A percentile compares a stretch with the other conserved stretches of the same genome.
Conservation (phyloP, 2,888 invertebrate genomes). For the Drosophila diplacantha region DNA sequence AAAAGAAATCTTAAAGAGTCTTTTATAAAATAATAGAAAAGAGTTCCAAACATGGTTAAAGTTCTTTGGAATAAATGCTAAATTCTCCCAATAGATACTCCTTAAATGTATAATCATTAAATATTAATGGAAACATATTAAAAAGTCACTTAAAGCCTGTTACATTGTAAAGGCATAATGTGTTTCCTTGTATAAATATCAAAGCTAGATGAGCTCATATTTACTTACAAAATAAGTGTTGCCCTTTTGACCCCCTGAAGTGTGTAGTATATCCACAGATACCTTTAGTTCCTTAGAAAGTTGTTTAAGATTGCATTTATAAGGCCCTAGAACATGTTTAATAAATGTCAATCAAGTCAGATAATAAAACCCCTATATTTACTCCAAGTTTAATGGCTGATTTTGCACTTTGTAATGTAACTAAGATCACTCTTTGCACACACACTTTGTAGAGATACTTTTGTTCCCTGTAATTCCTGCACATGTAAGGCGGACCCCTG, state of each 20-base stretch:
- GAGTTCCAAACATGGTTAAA: neutral
- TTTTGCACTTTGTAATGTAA: slow-evolving; percentile 2
- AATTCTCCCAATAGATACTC: neutral
- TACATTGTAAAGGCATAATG: neutral
- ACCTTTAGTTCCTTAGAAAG: neutral
- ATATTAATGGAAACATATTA: neutral
- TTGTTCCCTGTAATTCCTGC: slow-evolving; percentile 58
- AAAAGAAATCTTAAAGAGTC: too few relatives aligned
- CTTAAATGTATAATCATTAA: neutral
- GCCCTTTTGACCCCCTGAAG: neutral
- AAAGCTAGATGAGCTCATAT: slow-evolving; percentile 8
- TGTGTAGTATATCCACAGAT: neutral
- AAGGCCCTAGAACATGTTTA: neutral
- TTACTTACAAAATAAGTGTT: neutral
- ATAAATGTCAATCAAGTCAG: neutral
- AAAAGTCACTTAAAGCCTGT: too few relatives aligned
- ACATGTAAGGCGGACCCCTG: slow-evolving; percentile 44
- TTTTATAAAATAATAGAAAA: neutral
- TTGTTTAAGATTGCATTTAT: neutral
- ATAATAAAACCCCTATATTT: neutral
- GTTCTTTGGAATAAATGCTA: too few relatives aligned
- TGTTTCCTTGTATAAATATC: neutral
- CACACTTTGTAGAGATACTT: slow-evolving; percentile 6
- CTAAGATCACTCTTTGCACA: slow-evolving; percentile 1
- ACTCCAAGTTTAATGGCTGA: neutral